Percentiles rank a stretch among this genome's conserved stretches.
phyloP scores from a whole-genome alignment of 2,797 vertebrate species.

The Leuciscus waleckii region DNA sequence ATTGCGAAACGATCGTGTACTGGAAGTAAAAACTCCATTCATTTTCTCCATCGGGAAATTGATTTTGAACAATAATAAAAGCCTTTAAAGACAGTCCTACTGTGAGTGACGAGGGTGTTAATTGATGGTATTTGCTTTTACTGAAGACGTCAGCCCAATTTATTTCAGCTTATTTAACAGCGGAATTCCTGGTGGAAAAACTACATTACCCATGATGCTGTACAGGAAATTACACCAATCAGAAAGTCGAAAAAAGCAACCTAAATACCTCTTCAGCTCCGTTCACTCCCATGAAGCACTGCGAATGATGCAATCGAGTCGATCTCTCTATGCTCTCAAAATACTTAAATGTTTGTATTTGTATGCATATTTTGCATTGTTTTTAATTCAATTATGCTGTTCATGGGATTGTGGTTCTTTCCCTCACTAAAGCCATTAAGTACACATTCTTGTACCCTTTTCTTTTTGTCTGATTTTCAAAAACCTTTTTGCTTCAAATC shows the following conservation, averaged over 20 bases:
- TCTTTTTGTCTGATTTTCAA: not conserved
- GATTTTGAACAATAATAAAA: not conserved
- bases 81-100: not conserved
- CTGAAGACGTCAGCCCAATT: not conserved
- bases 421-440: not conserved
- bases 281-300: not conserved
- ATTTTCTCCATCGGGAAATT: not conserved
- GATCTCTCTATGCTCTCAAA: not conserved
- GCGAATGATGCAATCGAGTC: not conserved
- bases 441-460: not conserved
- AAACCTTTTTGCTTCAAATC: not conserved
- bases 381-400: not conserved
- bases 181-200: not conserved
- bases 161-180: not conserved
- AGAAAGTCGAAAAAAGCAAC: not conserved
- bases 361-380: not conserved
- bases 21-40: not conserved
- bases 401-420: not conserved
- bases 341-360: not conserved
- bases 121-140: not conserved
- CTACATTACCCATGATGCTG: not conserved
- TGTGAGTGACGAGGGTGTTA: not conserved
- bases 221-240: not conserved
- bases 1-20: not conserved
- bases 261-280: not conserved